These are phyloP conservation scores for Malthinus flaveolus DNA, from an alignment of 2,888 invertebrate genomes.

Conservation along the genomic window DNA sequence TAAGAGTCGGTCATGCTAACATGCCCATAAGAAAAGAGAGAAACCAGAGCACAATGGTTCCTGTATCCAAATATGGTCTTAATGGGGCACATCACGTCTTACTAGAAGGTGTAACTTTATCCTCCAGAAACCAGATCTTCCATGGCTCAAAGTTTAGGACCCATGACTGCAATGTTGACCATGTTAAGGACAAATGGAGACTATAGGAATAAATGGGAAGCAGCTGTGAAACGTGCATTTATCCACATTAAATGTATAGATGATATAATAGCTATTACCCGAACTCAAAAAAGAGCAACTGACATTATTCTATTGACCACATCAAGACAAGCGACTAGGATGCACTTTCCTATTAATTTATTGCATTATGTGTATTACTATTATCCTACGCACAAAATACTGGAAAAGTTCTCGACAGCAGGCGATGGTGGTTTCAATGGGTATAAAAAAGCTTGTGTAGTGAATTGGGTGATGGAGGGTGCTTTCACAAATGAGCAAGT, in stretches of 20 bases:
- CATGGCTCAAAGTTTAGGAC: slow-evolving; percentile 23
- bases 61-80: slow-evolving; percentile 14
- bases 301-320: slow-evolving; percentile 16
- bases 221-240: slow-evolving; percentile 33
- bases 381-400: neutral
- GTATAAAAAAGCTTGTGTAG: neutral
- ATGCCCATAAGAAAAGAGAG: slow-evolving; percentile 8
- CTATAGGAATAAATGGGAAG: slow-evolving; percentile 16
- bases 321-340: slow-evolving; percentile 20
- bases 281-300: slow-evolving; percentile 15
- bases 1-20: slow-evolving; percentile 23
- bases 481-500: slow-evolving; percentile 5
- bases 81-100: slow-evolving; percentile 14
- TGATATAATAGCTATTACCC: slow-evolving; percentile 25
- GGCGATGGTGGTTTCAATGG: slow-evolving; percentile 8
- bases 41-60: neutral
- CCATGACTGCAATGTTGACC: slow-evolving; percentile 15
- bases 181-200: slow-evolving; percentile 3
- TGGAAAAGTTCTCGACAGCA: neutral
- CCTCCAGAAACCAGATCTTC: slow-evolving; percentile 17
- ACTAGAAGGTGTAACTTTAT: slow-evolving; percentile 17
- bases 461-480: slow-evolving; percentile 9
- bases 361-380: too few species aligned
- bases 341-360: slow-evolving; percentile 18
- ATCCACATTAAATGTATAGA: slow-evolving; percentile 32